phyloP scores from a whole-genome alignment of 1,140 invertebrate species.

The Aphaenogaster floridana region DNA sequence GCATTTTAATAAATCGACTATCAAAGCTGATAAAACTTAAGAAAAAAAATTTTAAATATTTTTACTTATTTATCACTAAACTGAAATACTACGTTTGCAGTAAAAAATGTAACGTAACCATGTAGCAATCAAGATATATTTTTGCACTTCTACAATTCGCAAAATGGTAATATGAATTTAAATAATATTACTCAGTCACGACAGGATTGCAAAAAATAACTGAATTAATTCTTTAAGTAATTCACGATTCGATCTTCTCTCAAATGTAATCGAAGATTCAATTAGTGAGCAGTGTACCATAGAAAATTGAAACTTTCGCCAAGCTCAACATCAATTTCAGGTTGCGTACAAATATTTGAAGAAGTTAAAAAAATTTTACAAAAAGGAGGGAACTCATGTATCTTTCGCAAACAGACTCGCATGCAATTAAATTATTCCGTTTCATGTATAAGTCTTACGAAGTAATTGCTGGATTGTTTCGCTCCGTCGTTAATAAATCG shows the following conservation, averaged over 20 bases:
- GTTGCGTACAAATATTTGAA: slow-evolving; percentile 22
- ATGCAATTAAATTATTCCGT: not conserved
- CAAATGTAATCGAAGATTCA: slow-evolving; percentile 32
- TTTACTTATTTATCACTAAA: not conserved
- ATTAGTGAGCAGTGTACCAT: slow-evolving; percentile 1
- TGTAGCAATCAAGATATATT: not conserved
- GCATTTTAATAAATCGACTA: not conserved
- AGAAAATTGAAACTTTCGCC: slow-evolving; percentile 1
- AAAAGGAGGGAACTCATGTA: not conserved
- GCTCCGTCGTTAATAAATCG: slow-evolving; percentile 12
- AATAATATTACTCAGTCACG: not conserved
- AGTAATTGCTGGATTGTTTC: not conserved
- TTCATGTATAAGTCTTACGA: not conserved
- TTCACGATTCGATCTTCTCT: not conserved
- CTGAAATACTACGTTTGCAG: not conserved
- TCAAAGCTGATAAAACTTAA: not conserved
- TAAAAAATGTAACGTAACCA: not conserved
- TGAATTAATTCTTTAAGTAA: not conserved
- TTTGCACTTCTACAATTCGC: not conserved
- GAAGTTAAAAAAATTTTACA: not conserved
- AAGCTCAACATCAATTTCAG: slow-evolving; percentile 28
- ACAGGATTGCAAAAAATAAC: not conserved
- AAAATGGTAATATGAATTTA: not conserved
- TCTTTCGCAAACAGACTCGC: too few species aligned
- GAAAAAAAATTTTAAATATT: not conserved